Base-by-base conservation (phyloP, 2,888 invertebrate species). In the Linnaemya tessellans region DNA sequence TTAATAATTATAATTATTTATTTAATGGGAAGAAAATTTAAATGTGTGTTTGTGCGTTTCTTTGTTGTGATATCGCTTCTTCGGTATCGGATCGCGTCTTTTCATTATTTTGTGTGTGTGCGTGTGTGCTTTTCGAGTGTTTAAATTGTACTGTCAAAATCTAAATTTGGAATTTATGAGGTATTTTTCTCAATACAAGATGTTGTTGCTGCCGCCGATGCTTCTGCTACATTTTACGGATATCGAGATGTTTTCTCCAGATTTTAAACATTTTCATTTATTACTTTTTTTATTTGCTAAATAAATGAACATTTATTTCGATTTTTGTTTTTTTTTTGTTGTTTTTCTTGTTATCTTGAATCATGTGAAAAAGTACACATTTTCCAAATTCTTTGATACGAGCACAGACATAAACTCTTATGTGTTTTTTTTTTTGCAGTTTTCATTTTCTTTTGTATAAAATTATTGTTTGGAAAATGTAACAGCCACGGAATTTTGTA, bases 111-210 rank as follows among this genome's bases (percentile, higher is more conserved):
- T 74, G 49, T 75, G 62, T 75, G 75, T 68, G 58, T 54, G 38
- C 38, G 54, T n/a, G n/a, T n/a, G n/a, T n/a, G n/a, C 67, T 74
- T 71, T 54, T 54, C 54, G 65, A 81, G 73, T 65, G 74, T 10
- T 79, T 74, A 51, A 80, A 84, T 67, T 74, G 54, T 84, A 78
- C 80, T 78, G 81, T 80, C 80, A 83, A 81, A 75, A 79, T 85
- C 73, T 80, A 86, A 87, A 78, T 84, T 83, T 87, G 87, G 82
- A 87, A 86, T 86, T 83, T 84, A 82, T 87, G 77, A 86, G 84
- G 77, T 86, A 71, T 73, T 73, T 30, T 75, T 78, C 54, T 68
- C 51, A 68, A 56, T 49, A 41, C 62, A 30, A 62, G n/a, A 30
- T 71, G 22, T 43, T 65, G 46, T n/a, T 67, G 35, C 67, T 46